Evolutionary conservation across 2,113 vertebrate species (phyloP).

Genomic region (Hemiprocne comata): DNA sequence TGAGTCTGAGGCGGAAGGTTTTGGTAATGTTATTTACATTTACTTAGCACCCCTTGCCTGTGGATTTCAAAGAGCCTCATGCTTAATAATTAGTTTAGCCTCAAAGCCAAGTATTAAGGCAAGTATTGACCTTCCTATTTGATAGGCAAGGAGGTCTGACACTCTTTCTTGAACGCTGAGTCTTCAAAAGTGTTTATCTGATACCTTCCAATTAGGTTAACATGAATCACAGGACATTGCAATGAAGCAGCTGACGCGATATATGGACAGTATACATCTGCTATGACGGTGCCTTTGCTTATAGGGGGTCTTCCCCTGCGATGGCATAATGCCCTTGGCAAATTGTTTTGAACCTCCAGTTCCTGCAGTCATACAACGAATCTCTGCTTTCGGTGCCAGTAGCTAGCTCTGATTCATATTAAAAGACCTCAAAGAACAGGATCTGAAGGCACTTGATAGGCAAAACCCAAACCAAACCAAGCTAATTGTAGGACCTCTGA

Average conservation of each 20-base stretch:
- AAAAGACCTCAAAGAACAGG: neutral
- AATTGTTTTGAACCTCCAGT: neutral
- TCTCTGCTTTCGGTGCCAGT: neutral
- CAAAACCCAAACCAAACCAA: neutral
- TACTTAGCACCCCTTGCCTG: neutral
- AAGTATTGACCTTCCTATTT: neutral
- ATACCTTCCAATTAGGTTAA: neutral
- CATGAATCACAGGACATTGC: neutral
- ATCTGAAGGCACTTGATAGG: neutral
- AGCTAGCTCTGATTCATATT: neutral
- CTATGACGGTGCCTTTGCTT: neutral
- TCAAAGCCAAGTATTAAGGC: neutral
- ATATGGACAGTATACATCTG: neutral
- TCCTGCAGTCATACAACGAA: neutral
- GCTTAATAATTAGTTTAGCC: neutral
- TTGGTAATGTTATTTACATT: neutral
- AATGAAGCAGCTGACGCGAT: neutral
- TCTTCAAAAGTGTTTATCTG: neutral
- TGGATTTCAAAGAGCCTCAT: neutral
- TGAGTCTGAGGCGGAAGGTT: neutral
- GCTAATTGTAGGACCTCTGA: neutral
- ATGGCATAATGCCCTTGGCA: neutral
- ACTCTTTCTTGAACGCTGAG: neutral
- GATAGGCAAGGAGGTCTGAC: neutral
- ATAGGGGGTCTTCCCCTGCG: neutral